These are phyloP conservation scores for Penaeus vannamei DNA, from an alignment of 1,140 invertebrate species.

Conservation along the genomic window DNA sequence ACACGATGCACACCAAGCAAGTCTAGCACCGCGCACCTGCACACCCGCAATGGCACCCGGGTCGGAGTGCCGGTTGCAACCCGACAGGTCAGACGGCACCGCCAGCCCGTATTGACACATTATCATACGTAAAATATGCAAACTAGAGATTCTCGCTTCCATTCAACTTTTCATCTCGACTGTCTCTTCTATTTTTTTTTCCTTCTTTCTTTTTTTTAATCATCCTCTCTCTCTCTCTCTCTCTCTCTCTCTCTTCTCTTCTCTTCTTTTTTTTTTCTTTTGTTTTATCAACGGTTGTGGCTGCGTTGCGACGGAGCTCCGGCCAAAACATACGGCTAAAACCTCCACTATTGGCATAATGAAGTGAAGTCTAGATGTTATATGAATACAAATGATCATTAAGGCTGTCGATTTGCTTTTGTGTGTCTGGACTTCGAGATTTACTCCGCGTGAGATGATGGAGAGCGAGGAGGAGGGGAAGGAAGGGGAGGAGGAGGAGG, in stretches of 20 bases:
- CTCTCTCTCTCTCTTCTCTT: neutral
- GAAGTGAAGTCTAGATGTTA: neutral
- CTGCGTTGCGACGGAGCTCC: neutral
- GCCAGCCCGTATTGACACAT: conserved; percentile 44
- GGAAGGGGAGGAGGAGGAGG: too few species aligned
- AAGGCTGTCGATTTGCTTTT: neutral
- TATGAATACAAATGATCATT: conserved; percentile 16
- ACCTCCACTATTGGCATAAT: too few species aligned
- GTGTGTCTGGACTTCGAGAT: neutral
- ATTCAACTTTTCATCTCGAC: conserved; percentile 26
- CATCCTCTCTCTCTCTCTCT: conserved; percentile 26
- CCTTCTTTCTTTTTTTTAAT: neutral
- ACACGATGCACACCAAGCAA: too few species aligned
- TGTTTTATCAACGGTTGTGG: neutral
- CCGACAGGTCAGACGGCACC: neutral
- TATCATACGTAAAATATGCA: conserved; percentile 36
- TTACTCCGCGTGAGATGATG: too few species aligned
- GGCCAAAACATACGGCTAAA: neutral
- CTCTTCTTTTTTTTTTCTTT: neutral
- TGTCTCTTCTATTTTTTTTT: neutral
- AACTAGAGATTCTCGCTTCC: conserved; percentile 24
- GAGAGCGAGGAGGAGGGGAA: too few species aligned
- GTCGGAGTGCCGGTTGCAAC: too few species aligned
- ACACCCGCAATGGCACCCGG: too few species aligned
- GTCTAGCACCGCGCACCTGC: too few species aligned